A percentile compares a stretch with the other conserved stretches of the same genome.
Evolutionary conservation across 1,140 invertebrate species (phyloP).

Genomic region (Drosophila jambulina): DNA sequence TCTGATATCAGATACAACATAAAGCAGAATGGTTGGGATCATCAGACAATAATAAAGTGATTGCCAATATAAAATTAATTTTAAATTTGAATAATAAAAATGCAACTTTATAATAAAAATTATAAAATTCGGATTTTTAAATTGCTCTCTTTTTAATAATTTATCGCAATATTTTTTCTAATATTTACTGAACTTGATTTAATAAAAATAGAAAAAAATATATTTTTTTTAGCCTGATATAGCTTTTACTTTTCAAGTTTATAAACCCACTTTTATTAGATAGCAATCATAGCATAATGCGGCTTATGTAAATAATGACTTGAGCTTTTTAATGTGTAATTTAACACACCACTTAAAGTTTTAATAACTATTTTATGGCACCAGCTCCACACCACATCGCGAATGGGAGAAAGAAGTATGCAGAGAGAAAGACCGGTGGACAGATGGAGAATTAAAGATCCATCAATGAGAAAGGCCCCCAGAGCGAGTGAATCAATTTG

Average conservation of each 20-base stretch:
- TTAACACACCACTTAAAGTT: slow-evolving; percentile 46
- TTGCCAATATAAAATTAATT: too few species aligned
- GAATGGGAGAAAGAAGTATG: slow-evolving; percentile 4
- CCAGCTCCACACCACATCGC: slow-evolving; percentile 1
- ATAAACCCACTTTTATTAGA: slow-evolving; percentile 4
- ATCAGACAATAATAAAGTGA: background rate
- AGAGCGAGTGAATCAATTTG: slow-evolving; percentile 20
- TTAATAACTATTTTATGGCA: slow-evolving; percentile 54
- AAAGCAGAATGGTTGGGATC: too few species aligned
- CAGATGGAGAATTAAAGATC: slow-evolving; percentile 27
- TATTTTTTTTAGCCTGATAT: background rate
- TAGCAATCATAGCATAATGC: slow-evolving; percentile 11
- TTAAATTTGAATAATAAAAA: too few species aligned
- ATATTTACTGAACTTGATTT: background rate
- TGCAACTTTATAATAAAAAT: too few species aligned
- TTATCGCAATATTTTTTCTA: background rate
- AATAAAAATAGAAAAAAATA: background rate
- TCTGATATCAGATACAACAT: too few species aligned
- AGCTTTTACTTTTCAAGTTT: slow-evolving; percentile 16
- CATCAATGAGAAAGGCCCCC: slow-evolving; percentile 26
- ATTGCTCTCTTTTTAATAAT: background rate
- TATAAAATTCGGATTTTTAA: too few species aligned
- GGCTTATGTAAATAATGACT: slow-evolving; percentile 50
- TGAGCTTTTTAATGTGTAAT: slow-evolving; percentile 25
- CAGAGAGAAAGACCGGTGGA: slow-evolving; percentile 25